phyloP scores from a whole-genome alignment of 2,113 vertebrate genomes.

The Solea solea region DNA sequence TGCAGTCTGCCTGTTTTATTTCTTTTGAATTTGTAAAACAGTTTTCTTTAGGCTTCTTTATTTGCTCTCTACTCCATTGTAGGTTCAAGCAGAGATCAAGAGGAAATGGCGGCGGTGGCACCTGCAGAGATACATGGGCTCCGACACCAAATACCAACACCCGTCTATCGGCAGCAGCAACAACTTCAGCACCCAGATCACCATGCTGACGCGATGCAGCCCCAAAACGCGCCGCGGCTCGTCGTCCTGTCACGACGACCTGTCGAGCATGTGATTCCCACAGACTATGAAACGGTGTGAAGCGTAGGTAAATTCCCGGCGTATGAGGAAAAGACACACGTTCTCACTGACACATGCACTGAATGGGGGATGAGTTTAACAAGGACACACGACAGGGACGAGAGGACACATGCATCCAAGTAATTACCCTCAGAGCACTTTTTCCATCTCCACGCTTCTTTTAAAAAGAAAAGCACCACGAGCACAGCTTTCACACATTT shows the following conservation, averaged over 20 bases:
- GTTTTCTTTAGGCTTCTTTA: not conserved
- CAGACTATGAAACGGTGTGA: not conserved
- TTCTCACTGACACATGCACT: not conserved
- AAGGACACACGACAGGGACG: not conserved
- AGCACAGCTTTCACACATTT: slow-evolving; percentile 26
- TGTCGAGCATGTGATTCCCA: slow-evolving; percentile 66
- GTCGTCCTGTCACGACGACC: slow-evolving; percentile 72
- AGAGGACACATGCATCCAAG: not conserved
- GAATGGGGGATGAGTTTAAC: not conserved
- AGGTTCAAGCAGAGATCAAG: slow-evolving; percentile 98
- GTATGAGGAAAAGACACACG: not conserved
- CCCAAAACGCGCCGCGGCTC: slow-evolving; percentile 87
- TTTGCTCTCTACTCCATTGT: not conserved
- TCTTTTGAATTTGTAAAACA: not conserved
- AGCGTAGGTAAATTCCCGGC: not conserved
- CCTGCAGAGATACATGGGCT: slow-evolving; percentile 94
- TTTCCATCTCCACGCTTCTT: not conserved
- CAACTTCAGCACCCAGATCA: slow-evolving; percentile 97
- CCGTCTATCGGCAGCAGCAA: slow-evolving; percentile 95
- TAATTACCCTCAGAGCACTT: slow-evolving; percentile 3
- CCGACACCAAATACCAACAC: slow-evolving; percentile 96
- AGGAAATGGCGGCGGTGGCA: slow-evolving; percentile 99
- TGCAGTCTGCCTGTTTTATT: no score
- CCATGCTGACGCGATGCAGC: slow-evolving; percentile 97
- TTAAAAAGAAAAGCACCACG: not conserved